Evolutionary conservation across 2,113 vertebrate genomes (phyloP).

Genomic region (Ptyas mucosa): DNA sequence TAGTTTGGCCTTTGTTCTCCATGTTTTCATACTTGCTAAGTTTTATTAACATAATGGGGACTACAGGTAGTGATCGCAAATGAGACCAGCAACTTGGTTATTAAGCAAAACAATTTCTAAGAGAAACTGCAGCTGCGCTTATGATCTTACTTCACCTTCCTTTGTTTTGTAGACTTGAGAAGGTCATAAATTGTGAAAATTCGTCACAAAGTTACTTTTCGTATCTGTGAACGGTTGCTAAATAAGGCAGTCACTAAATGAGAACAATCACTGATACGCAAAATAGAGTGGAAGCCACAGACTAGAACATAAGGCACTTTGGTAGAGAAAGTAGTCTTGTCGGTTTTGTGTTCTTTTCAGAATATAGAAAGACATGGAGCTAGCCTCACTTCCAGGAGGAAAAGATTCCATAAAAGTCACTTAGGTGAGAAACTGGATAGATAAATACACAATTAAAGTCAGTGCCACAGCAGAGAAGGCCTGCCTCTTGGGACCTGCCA

Average conservation of each 20-base stretch:
- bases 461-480: not conserved
- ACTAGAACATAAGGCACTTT: not conserved
- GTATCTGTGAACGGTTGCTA: not conserved
- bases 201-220: not conserved
- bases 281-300: not conserved
- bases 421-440: not conserved
- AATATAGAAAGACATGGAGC: not conserved
- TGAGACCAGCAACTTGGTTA: not conserved
- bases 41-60: not conserved
- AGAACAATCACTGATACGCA: not conserved
- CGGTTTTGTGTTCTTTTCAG: not conserved
- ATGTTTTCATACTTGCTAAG: not conserved
- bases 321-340: not conserved
- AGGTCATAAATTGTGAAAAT: not conserved
- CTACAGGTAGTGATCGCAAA: not conserved
- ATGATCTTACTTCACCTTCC: not conserved
- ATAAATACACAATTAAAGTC: not conserved
- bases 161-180: not conserved
- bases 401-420: not conserved
- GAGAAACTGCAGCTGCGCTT: not conserved
- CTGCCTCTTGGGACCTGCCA: not conserved
- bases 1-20: not conserved
- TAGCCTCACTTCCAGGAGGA: not conserved
- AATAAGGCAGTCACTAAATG: not conserved
- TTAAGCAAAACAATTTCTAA: not conserved